A percentile compares a stretch with the other conserved stretches of the same genome.
Conservation (phyloP, 2,888 invertebrate genomes). For the Ferrisia virgata region DNA sequence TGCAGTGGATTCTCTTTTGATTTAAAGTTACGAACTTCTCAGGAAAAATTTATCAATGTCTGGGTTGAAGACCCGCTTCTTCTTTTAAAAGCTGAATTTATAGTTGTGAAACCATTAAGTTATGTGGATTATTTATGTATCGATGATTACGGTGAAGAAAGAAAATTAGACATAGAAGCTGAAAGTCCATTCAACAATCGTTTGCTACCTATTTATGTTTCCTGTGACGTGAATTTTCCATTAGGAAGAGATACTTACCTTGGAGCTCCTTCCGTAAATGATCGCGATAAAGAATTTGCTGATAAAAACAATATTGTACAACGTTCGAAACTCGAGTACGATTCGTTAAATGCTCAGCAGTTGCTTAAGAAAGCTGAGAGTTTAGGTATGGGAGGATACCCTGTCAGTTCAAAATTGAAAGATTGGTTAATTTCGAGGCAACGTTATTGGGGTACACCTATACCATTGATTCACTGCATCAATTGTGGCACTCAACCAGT, state of each 20-base stretch:
- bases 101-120: slow-evolving; percentile 63
- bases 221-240: slow-evolving; percentile 63
- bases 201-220: slow-evolving; percentile 65
- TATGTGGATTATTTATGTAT: slow-evolving; percentile 54
- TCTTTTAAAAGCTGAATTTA: slow-evolving; percentile 67
- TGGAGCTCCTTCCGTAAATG: slow-evolving; percentile 62
- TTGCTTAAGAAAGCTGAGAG: slow-evolving; percentile 61
- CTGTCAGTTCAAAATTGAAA: slow-evolving; percentile 74
- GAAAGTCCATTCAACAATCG: slow-evolving; percentile 69
- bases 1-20: slow-evolving; percentile 74
- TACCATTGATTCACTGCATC: slow-evolving; percentile 86
- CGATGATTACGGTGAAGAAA: not conserved
- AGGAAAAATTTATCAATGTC: slow-evolving; percentile 55
- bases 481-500: slow-evolving; percentile 81
- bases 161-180: slow-evolving; percentile 53
- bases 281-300: slow-evolving; percentile 59
- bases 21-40: slow-evolving; percentile 58
- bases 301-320: slow-evolving; percentile 54
- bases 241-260: slow-evolving; percentile 66
- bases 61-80: slow-evolving; percentile 76
- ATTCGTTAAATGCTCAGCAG: slow-evolving; percentile 53
- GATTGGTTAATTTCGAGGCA: slow-evolving; percentile 98
- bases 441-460: slow-evolving; percentile 98
- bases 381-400: slow-evolving; percentile 67
- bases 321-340: not conserved